phyloP scores from a whole-genome alignment of 1,140 invertebrate genomes.

The Neocloeon triangulifer region DNA sequence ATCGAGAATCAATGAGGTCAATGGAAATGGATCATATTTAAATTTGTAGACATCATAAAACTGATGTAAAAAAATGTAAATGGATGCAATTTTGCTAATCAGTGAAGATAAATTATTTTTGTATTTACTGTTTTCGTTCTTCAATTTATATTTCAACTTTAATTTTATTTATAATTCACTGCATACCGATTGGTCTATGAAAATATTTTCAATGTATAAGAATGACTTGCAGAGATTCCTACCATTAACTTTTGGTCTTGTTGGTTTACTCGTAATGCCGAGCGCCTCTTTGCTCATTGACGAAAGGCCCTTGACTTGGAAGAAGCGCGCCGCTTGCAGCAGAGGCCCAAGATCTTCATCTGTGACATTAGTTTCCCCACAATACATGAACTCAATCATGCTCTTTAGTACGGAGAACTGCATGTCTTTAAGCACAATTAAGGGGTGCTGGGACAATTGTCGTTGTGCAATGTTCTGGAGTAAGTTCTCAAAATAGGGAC shows the following conservation, averaged over 20 bases:
- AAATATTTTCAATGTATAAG: too few relatives aligned
- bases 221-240: too few relatives aligned
- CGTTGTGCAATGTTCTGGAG: conserved; percentile 25
- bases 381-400: conserved; percentile 33
- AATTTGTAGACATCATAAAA: too few relatives aligned
- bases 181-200: too few relatives aligned
- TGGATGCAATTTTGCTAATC: too few relatives aligned
- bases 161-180: too few relatives aligned
- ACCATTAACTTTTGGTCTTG: conserved; percentile 8
- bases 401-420: conserved; percentile 28
- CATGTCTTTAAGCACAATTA: conserved; percentile 28
- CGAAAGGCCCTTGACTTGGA: conserved; percentile 24
- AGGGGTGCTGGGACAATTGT: conserved; percentile 25
- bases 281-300: conserved; percentile 14
- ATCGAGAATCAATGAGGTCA: too few relatives aligned
- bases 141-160: too few relatives aligned
- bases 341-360: conserved; percentile 23
- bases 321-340: conserved; percentile 24
- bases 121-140: too few relatives aligned
- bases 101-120: too few relatives aligned
- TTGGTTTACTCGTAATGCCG: conserved; percentile 8
- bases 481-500: conserved; percentile 28
- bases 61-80: too few relatives aligned
- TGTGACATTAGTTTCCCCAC: conserved; percentile 27
- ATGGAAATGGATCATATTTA: too few relatives aligned